Evolutionary conservation across 2,888 invertebrate genomes (phyloP), one percentile per base, ranked within the genome.

Genomic region (Brachycybe producta): DNA sequence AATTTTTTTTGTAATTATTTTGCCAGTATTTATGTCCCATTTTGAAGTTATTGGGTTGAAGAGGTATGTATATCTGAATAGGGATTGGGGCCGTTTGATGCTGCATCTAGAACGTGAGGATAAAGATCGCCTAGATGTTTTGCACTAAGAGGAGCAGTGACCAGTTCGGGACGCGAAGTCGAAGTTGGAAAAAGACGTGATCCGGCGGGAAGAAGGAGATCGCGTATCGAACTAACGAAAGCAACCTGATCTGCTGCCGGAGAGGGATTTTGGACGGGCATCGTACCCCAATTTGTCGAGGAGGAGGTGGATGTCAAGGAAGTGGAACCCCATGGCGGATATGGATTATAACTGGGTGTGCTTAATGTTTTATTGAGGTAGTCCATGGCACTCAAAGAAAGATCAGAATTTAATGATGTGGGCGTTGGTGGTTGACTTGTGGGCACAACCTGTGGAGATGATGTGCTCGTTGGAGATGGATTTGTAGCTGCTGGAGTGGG

Each of bases 311-410:
- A 42, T 24, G 24, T 19, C 8, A 19, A 44, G 30, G 5, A 2
- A 13, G 17, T n/a, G 15, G 44, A 44, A 4, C 43, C 43, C 30
- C 30, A 44, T 3, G 44, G 26, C n/a, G 44, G 44, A 32, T 44
- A 44, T 11, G 28, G 8, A 19, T 19, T 44, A 13, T 44, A 44
- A 26, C 44, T 44, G 13, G 53, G 53, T 34, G 52, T 51, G 34
- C 42, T 51, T n/a, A 53, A 45, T 15, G 53, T 51, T 23, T 50
- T 35, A 30, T 53, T 53, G 15, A 53, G 41, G 27, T 53, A 53
- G 39, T 53, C 53, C 53, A 53, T 50, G 2, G 53, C 53, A 32
- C 51, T 53, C 8, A 49, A 44, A 17, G 50, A 51, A n/a, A 53
- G 38, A 7, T 49, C 52, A 23, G 46, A 32, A 46, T 36, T 38